A percentile compares a stretch with the other conserved stretches of the same genome.
Conservation (phyloP, 1,140 invertebrate genomes). For the Acromyrmex charruanus region DNA sequence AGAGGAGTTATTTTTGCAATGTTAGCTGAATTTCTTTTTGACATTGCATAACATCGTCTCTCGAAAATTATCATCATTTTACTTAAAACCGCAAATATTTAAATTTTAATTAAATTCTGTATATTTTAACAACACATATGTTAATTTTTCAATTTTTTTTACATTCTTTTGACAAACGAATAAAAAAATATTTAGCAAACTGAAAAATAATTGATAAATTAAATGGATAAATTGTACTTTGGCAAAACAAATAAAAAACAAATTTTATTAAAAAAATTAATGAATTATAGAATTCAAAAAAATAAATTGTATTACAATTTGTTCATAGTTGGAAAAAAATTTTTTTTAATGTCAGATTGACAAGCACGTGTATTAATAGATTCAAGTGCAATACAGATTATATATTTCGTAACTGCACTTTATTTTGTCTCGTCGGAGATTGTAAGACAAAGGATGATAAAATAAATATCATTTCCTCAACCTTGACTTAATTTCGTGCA, state of each 20-base stretch:
- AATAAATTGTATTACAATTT: neutral
- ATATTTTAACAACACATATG: neutral
- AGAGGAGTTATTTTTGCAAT: neutral
- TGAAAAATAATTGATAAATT: too few species aligned
- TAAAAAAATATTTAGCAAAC: neutral
- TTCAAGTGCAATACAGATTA: neutral
- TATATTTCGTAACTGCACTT: neutral
- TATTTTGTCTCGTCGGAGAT: neutral
- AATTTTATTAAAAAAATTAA: neutral
- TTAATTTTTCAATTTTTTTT: neutral
- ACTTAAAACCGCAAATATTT: neutral
- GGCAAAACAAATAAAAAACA: neutral
- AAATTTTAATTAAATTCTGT: neutral
- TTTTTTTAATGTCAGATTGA: too few species aligned
- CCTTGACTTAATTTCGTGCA: constrained; percentile 26
- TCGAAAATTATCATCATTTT: neutral
- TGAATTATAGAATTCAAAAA: neutral
- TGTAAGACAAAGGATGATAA: neutral
- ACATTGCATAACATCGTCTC: neutral
- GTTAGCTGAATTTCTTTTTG: neutral
- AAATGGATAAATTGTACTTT: too few species aligned
- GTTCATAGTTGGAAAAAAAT: neutral
- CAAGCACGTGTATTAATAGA: neutral
- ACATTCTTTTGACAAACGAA: neutral
- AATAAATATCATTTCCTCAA: constrained; percentile 27